Evolutionary conservation across 2,113 vertebrate species (phyloP).

Genomic region (Leuciscus idus): DNA sequence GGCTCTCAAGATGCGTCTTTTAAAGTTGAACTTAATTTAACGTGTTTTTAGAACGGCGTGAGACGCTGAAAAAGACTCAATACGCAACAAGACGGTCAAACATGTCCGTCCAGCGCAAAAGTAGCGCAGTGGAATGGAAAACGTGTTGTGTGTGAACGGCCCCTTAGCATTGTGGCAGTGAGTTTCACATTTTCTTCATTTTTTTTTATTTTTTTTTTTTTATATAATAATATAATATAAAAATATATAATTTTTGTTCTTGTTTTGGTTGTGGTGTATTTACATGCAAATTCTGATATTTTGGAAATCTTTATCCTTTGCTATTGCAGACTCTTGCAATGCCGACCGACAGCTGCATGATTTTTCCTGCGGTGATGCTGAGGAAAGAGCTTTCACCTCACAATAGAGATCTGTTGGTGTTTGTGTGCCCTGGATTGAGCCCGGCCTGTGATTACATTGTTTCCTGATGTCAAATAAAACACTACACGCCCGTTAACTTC

Average conservation of each 20-base stretch:
- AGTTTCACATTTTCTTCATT: not conserved
- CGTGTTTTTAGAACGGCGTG: too few species aligned
- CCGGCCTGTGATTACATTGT: constrained; percentile 38
- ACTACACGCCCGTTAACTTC: constrained; percentile 23
- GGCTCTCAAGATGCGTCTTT: too few species aligned
- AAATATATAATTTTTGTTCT: too few species aligned
- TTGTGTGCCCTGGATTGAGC: constrained; percentile 2
- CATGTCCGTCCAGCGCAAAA: too few species aligned
- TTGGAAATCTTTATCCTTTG: not conserved
- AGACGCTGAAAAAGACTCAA: too few species aligned
- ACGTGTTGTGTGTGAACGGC: too few species aligned
- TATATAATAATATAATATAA: too few species aligned
- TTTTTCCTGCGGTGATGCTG: not conserved
- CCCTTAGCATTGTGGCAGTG: not conserved
- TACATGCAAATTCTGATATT: constrained; percentile 23
- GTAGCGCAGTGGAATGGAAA: too few species aligned
- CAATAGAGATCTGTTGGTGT: not conserved
- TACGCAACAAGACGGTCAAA: too few species aligned
- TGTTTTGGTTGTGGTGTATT: not conserved
- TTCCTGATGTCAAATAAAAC: constrained; percentile 41
- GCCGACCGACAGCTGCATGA: not conserved
- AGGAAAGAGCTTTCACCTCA: not conserved
- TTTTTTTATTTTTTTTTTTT: too few species aligned
- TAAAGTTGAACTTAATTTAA: too few species aligned
- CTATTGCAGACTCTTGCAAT: not conserved